These are phyloP conservation scores for Grapholita molesta DNA, from an alignment of 1,140 invertebrate genomes.

Conservation along the genomic window DNA sequence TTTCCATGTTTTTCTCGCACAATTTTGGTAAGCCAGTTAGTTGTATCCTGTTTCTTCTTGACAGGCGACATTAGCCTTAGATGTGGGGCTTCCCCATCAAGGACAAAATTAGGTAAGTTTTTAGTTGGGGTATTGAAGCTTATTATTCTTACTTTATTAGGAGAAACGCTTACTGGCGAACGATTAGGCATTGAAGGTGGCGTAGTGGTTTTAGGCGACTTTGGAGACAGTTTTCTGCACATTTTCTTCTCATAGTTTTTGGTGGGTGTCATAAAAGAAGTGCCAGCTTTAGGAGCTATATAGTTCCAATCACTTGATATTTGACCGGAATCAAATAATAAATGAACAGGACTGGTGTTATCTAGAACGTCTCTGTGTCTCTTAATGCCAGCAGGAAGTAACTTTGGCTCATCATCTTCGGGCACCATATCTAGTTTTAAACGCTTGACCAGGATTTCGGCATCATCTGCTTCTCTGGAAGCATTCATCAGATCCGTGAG, in stretches of 20 bases:
- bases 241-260: constrained; percentile 53
- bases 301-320: constrained; percentile 41
- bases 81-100: constrained; percentile 87
- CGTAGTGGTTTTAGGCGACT: constrained; percentile 36
- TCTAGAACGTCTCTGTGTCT: constrained; percentile 24
- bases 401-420: constrained; percentile 28
- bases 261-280: constrained; percentile 56
- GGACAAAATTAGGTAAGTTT: constrained; percentile 87
- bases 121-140: constrained; percentile 82
- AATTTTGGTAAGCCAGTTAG: constrained; percentile 86
- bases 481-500: constrained; percentile 53
- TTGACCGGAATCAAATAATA: constrained; percentile 22
- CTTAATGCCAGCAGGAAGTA: constrained; percentile 39
- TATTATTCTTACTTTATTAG: constrained; percentile 44
- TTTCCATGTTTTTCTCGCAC: constrained; percentile 77
- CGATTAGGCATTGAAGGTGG: constrained; percentile 25
- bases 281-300: constrained; percentile 36
- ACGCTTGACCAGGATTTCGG: constrained; percentile 36
- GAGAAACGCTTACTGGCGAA: constrained; percentile 40
- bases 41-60: constrained; percentile 81
- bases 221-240: constrained; percentile 44
- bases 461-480: constrained; percentile 37
- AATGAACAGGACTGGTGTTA: constrained; percentile 18
- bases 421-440: constrained; percentile 32
- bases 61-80: constrained; percentile 83